These are phyloP conservation scores for Boleophthalmus pectinirostris DNA, from an alignment of 2,113 vertebrate genomes.

Conservation along the genomic window DNA sequence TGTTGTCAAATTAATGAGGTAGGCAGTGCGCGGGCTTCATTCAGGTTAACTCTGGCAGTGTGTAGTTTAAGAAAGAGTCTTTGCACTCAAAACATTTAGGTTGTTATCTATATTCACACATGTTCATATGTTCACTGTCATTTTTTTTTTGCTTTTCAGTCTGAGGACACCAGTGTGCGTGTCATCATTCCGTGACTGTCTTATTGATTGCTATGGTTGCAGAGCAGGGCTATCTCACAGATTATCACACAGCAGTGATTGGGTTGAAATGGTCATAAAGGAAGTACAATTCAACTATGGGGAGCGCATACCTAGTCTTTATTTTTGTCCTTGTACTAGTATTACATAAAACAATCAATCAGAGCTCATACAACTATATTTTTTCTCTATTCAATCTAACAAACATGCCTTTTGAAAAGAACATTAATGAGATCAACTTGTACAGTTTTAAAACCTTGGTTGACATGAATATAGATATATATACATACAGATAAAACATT, in stretches of 20 bases:
- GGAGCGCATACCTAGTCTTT: neutral
- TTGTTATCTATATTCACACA: slow-evolving; percentile 1
- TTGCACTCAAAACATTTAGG: slow-evolving; percentile 4
- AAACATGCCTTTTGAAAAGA: neutral
- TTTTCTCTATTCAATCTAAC: neutral
- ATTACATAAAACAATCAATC: neutral
- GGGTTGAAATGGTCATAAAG: slow-evolving; percentile 1
- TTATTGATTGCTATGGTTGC: neutral
- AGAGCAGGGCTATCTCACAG: slow-evolving; percentile 2
- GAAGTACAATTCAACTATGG: neutral
- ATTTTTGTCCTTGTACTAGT: neutral
- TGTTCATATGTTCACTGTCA: neutral
- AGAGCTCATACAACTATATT: neutral
- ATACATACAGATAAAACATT: no score
- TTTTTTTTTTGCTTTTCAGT: neutral
- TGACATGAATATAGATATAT: no score
- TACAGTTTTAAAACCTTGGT: neutral
- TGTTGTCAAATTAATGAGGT: slow-evolving; percentile 63
- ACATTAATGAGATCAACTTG: neutral
- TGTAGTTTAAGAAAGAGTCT: slow-evolving; percentile 11
- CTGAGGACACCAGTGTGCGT: neutral
- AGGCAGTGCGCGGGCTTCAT: slow-evolving; percentile 23
- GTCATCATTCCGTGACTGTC: neutral
- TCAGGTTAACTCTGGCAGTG: slow-evolving; percentile 38
- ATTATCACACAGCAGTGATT: neutral